phyloP scores from a whole-genome alignment of 2,113 vertebrate genomes.

The Anser brachyrhynchus region DNA sequence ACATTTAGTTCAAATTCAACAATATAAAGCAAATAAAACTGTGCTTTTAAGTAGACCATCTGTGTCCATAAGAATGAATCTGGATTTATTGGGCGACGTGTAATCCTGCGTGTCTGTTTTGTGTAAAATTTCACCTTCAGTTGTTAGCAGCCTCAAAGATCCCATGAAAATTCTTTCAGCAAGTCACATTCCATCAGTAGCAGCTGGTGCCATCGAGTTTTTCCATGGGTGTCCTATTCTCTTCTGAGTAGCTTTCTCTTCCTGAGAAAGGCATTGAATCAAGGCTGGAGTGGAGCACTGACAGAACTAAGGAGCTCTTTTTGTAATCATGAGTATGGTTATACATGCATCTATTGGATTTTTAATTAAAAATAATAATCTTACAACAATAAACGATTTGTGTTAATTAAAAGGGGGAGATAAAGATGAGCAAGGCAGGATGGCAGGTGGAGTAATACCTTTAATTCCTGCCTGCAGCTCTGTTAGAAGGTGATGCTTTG shows the following conservation, averaged over 20 bases:
- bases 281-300: neutral
- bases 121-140: neutral
- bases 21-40: neutral
- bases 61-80: neutral
- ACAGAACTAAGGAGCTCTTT: neutral
- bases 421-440: neutral
- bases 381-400: neutral
- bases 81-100: neutral
- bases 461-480: neutral
- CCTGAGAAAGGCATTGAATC: neutral
- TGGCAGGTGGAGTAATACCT: neutral
- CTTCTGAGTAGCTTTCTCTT: neutral
- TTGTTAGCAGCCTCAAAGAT: neutral
- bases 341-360: neutral
- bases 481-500: neutral
- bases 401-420: neutral
- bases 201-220: neutral
- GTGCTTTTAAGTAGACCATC: neutral
- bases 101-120: neutral
- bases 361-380: neutral
- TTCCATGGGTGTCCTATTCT: neutral
- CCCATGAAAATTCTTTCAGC: neutral
- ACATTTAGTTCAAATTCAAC: neutral
- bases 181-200: neutral
- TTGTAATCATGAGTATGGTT: neutral